phyloP scores from a whole-genome alignment of 2,888 invertebrate genomes.

The Urechis unicinctus region DNA sequence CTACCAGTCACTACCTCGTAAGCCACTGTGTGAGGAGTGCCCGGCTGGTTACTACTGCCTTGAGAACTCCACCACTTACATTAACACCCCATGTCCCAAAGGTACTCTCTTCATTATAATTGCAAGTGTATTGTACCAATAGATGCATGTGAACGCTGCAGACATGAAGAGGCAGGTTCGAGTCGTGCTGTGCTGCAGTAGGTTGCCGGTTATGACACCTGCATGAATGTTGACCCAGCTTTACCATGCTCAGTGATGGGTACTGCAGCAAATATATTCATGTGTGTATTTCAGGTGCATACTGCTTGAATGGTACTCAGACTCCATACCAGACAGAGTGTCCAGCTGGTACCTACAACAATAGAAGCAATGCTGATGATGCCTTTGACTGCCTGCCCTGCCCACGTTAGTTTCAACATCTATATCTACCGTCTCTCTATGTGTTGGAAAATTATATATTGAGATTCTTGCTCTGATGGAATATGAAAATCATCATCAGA shows the following conservation, averaged over 20 bases:
- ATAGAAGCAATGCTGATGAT: constrained; percentile 28
- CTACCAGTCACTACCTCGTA: constrained; percentile 32
- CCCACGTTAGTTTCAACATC: constrained; percentile 33
- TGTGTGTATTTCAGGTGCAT: constrained; percentile 34
- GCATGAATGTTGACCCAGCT: too few species aligned
- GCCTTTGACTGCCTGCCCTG: constrained; percentile 41
- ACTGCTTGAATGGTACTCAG: constrained; percentile 35
- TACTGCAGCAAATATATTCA: too few species aligned
- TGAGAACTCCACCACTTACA: constrained; percentile 32
- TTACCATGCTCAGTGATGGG: too few species aligned
- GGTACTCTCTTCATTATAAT: too few species aligned
- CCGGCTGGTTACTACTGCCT: constrained; percentile 42
- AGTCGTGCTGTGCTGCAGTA: too few species aligned
- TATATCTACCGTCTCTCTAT: too few species aligned
- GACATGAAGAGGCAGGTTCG: too few species aligned
- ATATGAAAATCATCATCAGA: too few species aligned
- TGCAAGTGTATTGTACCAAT: neutral
- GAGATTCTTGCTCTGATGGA: too few species aligned
- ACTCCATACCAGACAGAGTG: constrained; percentile 33
- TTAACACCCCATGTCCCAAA: constrained; percentile 37
- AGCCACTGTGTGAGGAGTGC: constrained; percentile 32
- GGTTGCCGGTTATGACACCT: too few species aligned
- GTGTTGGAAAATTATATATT: too few species aligned
- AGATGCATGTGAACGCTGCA: neutral
- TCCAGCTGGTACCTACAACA: constrained; percentile 40